Evolutionary conservation across 2,113 vertebrate species (phyloP).

Genomic region (Sander vitreus): DNA sequence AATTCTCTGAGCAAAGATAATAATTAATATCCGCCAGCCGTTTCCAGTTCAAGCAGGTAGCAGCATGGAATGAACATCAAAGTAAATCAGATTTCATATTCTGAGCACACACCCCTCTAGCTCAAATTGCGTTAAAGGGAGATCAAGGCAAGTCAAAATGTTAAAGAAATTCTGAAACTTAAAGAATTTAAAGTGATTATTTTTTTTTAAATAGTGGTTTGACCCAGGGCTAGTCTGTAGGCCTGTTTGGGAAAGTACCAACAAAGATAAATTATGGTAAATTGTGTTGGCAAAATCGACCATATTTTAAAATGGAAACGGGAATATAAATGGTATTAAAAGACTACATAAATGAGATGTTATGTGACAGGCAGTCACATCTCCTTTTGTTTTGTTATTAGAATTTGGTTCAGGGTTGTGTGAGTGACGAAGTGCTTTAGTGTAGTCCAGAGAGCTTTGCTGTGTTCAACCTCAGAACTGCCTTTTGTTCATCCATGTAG

Average conservation of each 20-base stretch:
- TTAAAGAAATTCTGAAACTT: conserved; percentile 26
- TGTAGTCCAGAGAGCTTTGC: conserved; percentile 49
- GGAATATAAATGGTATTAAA: neutral
- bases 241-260: neutral
- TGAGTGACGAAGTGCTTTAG: conserved; percentile 32
- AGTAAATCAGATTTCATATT: conserved; percentile 54
- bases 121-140: conserved; percentile 35
- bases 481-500: conserved; percentile 69
- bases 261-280: neutral
- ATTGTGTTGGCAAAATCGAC: conserved; percentile 3
- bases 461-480: conserved; percentile 52
- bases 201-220: conserved; percentile 13
- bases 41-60: conserved; percentile 39
- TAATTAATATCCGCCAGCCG: conserved; percentile 28
- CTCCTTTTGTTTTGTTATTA: neutral
- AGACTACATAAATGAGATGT: neutral
- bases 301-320: neutral
- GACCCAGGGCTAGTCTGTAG: neutral
- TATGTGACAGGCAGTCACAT: conserved; percentile 6
- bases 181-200: conserved; percentile 16
- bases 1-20: conserved; percentile 26
- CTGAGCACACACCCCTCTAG: conserved; percentile 4
- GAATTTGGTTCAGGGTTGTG: conserved; percentile 3
- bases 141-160: conserved; percentile 38
- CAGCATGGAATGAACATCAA: conserved; percentile 35